phyloP scores from a whole-genome alignment of 2,113 vertebrate genomes.

The Bubalus kerabau region DNA sequence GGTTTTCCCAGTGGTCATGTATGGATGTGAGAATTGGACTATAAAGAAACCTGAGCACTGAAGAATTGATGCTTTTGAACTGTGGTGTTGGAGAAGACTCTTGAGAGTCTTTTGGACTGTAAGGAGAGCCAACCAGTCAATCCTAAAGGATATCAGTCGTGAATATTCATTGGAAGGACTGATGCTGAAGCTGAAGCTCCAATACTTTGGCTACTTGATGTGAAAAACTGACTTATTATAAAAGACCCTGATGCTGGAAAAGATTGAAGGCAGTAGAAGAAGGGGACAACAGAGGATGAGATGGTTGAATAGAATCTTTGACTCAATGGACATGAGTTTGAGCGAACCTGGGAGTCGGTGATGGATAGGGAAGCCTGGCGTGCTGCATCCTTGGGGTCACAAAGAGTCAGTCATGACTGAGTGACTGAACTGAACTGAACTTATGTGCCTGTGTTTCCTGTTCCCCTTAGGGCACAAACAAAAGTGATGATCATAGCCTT shows the following conservation, averaged over 20 bases:
- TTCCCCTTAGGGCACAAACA: not conserved
- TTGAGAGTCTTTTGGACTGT: not conserved
- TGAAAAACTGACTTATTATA: not conserved
- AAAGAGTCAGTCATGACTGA: not conserved
- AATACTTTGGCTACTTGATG: not conserved
- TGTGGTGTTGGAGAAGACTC: not conserved
- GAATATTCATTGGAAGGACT: not conserved
- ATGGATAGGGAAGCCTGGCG: not conserved
- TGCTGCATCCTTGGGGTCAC: not conserved
- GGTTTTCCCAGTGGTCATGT: not conserved
- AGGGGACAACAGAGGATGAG: not conserved
- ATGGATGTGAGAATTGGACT: not conserved
- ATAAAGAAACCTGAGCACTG: not conserved
- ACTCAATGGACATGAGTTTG: not conserved
- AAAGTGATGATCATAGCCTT: not conserved
- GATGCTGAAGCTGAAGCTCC: not conserved
- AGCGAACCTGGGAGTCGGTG: not conserved
- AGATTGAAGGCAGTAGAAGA: not conserved
- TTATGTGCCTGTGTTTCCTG: not conserved
- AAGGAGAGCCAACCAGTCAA: not conserved
- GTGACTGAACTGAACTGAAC: not conserved
- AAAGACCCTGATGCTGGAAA: not conserved
- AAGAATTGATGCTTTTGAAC: not conserved
- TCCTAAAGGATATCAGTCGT: not conserved
- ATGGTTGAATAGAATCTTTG: not conserved